Evolutionary conservation across 2,797 vertebrate genomes (phyloP).

Genomic region (Diplodus puntazzo): DNA sequence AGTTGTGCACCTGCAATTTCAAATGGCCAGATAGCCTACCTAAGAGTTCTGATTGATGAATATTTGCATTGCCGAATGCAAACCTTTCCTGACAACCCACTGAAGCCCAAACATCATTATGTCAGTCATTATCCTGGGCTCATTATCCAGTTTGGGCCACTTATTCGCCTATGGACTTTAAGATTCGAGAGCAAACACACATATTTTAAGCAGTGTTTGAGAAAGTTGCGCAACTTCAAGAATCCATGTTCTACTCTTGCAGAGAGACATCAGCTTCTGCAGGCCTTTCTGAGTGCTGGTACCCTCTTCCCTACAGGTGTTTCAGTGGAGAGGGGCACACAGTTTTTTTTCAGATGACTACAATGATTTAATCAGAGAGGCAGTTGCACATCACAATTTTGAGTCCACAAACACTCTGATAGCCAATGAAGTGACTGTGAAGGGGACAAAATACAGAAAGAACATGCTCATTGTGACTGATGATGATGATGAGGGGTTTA

Average conservation of each 20-base stretch:
- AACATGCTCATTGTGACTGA: slow-evolving; percentile 38
- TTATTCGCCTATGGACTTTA: background rate
- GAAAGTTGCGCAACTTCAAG: slow-evolving; percentile 19
- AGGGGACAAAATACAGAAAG: slow-evolving; percentile 38
- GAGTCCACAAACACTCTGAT: slow-evolving; percentile 10
- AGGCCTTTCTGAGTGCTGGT: slow-evolving; percentile 2
- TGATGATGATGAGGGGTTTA: slow-evolving; percentile 21
- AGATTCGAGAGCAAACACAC: slow-evolving; percentile 1
- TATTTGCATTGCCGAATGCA: background rate
- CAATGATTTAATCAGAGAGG: background rate
- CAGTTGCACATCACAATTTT: slow-evolving; percentile 11
- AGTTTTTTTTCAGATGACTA: background rate
- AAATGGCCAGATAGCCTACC: background rate
- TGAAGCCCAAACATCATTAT: slow-evolving; percentile 22
- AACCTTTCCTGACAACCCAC: background rate
- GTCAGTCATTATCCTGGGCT: too few relatives aligned
- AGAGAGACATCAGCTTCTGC: slow-evolving; percentile 21
- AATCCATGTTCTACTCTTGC: slow-evolving; percentile 17
- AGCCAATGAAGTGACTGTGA: slow-evolving; percentile 16
- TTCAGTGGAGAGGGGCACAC: slow-evolving; percentile 2
- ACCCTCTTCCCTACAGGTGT: slow-evolving; percentile 8
- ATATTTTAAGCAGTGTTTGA: slow-evolving; percentile 27
- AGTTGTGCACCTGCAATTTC: slow-evolving; percentile 7
- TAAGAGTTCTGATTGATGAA: background rate
- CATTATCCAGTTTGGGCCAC: too few relatives aligned